Conservation (phyloP, 2,888 invertebrate species). For the Gandaritis pyraliata region DNA sequence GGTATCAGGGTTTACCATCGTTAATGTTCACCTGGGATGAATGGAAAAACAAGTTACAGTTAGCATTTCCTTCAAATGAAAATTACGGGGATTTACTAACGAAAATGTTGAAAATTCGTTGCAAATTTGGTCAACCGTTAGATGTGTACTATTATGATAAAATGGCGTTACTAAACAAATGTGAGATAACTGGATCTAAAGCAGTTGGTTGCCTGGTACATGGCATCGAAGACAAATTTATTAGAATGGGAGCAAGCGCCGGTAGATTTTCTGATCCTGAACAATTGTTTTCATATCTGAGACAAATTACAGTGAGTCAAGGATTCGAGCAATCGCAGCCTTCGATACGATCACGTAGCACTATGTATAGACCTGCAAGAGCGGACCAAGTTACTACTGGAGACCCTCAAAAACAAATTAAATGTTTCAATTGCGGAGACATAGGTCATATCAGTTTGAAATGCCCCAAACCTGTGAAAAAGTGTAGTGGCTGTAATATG, state of each 20-base stretch:
- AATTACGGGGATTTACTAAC: neutral
- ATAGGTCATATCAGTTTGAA: neutral
- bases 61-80: slow-evolving; percentile 1
- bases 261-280: neutral
- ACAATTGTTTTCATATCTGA: neutral
- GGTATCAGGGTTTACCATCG: neutral
- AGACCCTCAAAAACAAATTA: neutral
- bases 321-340: neutral
- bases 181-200: neutral
- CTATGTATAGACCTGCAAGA: neutral
- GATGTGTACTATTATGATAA: slow-evolving; percentile 3
- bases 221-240: slow-evolving; percentile 1
- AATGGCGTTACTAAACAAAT: neutral
- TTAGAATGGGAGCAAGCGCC: neutral
- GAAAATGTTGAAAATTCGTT: neutral
- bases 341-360: neutral
- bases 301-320: neutral
- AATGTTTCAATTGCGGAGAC: neutral
- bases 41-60: neutral
- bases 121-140: neutral
- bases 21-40: neutral
- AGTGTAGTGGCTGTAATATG: neutral
- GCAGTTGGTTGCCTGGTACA: neutral
- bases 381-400: neutral
- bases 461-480: neutral